Percentiles rank a stretch among this genome's conserved stretches.
Conservation (phyloP, 1,140 invertebrate genomes). For the Eriosoma lanigerum region DNA sequence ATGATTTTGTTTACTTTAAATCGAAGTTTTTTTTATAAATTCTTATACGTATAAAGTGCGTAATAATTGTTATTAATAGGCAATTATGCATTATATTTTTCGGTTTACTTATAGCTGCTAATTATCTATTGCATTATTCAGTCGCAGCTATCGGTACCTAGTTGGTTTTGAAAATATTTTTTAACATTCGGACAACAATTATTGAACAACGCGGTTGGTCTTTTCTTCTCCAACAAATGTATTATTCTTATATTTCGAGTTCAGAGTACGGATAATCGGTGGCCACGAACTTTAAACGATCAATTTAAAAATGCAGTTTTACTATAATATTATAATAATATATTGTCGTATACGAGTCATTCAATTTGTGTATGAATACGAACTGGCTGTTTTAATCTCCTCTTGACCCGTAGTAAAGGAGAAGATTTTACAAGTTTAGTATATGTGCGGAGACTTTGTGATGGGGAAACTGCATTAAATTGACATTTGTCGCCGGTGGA, state of each 20-base stretch:
- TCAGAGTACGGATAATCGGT: neutral
- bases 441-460: neutral
- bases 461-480: neutral
- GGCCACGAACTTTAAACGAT: conserved; percentile 8
- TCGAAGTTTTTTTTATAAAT: too few relatives aligned
- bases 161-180: neutral
- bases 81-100: too few relatives aligned
- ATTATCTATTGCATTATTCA: too few relatives aligned
- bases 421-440: conserved; percentile 4
- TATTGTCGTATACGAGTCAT: too few relatives aligned
- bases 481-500: neutral
- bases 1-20: too few relatives aligned
- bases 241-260: neutral
- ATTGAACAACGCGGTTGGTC: neutral
- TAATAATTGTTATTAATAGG: too few relatives aligned
- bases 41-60: too few relatives aligned
- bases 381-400: neutral
- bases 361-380: conserved; percentile 10
- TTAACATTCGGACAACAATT: neutral
- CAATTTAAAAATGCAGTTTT: neutral
- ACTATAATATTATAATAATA: neutral
- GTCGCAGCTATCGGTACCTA: too few relatives aligned
- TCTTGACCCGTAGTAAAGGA: neutral
- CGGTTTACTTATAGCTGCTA: too few relatives aligned
- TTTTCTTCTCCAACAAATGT: neutral